Base-by-base conservation (phyloP, 2,888 invertebrate species). In the Trachelus tabidus region DNA sequence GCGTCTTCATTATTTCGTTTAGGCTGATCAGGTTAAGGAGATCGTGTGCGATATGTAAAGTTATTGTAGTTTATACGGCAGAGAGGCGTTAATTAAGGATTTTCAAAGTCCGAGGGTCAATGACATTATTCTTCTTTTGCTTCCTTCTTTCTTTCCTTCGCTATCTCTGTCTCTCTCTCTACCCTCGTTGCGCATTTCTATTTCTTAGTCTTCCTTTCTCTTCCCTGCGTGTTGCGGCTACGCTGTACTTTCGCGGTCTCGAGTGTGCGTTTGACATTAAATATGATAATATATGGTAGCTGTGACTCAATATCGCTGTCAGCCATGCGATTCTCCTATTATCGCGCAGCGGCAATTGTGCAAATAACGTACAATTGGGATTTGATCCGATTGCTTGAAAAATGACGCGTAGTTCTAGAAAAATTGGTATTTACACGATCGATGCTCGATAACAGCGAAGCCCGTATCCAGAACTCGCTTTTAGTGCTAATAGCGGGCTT, bases 201-300 rank as follows among this genome's bases (percentile, higher is more conserved):
- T 76, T n/a, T 12, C 31, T 56, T 73, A 56, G 34, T 12, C 33
- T 69, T n/a, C 73, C 69, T 56, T 56, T 37, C 68, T 40, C 75
- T 69, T 74, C 73, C 34, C 68, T 23, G 75, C 56, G 30, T 33
- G 73, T 81, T 77, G 75, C 76, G 74, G 69, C 75, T 73, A 78
- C 75, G 78, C 74, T 71, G 76, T 77, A 78, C 80, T 78, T 40
- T 35, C 76, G 11, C 69, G 69, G 76, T 40, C 71, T 76, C 34
- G 23, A 71, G 71, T 71, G 71, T 34, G 71, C 71, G 71, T 34
- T 33, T 31, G 73, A 33, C 77, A 86, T 85, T 82, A 86, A 84
- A 84, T 82, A 86, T 86, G 85, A 82, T 85, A 86, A 85, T 84
- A 78, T 79, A 85, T 81, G 79, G 79, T 75, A 82, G 79, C 77